A percentile compares a stretch with the other conserved stretches of the same genome.
Evolutionary conservation across 2,113 vertebrate species (phyloP).

Genomic region (Promerops cafer): DNA sequence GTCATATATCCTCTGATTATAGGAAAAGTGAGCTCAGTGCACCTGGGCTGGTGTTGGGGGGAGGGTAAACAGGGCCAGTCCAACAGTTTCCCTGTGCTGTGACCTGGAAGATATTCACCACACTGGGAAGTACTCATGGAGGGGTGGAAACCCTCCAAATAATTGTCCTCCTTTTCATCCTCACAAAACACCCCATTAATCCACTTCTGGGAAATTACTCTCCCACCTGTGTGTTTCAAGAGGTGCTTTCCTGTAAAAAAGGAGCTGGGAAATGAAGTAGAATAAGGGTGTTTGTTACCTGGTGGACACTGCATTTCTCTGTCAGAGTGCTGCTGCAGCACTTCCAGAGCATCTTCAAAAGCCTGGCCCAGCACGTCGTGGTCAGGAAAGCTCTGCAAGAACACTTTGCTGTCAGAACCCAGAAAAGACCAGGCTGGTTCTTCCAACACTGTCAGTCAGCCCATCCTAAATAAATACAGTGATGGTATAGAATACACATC

Average conservation of each 20-base stretch:
- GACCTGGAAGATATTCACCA: not conserved
- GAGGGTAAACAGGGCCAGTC: not conserved
- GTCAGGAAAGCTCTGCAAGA: conserved; percentile 76
- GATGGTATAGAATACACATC: not conserved
- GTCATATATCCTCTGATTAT: not conserved
- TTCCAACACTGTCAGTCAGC: not conserved
- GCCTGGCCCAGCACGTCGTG: conserved; percentile 84
- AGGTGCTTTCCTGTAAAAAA: not conserved
- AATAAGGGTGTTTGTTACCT: conserved; percentile 60
- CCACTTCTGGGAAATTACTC: not conserved
- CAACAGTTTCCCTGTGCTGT: not conserved
- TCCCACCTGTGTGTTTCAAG: not conserved
- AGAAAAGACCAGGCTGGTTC: not conserved
- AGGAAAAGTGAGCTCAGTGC: not conserved
- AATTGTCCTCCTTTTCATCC: not conserved
- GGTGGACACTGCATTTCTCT: conserved; percentile 67
- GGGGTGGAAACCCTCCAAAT: not conserved
- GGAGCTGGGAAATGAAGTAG: not conserved
- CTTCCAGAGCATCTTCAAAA: conserved; percentile 90
- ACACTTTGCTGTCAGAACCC: not conserved
- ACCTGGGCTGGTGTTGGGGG: not conserved
- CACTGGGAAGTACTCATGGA: not conserved
- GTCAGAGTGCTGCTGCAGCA: conserved; percentile 87
- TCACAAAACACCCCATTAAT: not conserved
- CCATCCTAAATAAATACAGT: not conserved